Evolutionary conservation across 1,140 invertebrate species (phyloP), one percentile per base, ranked within the genome.

Genomic region (Elymnias hypermnestra): DNA sequence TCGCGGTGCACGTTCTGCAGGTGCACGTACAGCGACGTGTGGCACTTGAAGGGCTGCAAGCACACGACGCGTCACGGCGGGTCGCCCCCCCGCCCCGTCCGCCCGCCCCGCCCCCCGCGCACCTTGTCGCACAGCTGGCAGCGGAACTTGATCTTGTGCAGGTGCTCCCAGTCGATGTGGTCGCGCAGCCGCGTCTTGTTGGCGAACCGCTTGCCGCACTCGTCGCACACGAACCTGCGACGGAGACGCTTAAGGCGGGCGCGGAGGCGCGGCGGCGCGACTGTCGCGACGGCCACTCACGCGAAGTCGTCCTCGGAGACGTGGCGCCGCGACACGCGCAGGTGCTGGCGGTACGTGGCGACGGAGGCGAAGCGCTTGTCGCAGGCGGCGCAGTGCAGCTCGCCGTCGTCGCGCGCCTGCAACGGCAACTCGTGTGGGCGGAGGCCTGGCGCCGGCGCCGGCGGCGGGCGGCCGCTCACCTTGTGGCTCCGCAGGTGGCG

Each of bases 131-230:
- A 83, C 0, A 74, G 51, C 26, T 73, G 63, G 19, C 79, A 83
- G 0, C 66, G 26, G 33, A 79, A 82, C 44, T 79, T 79, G 39
- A 79, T 70, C 5, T 73, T 75, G 28, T 82, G 48, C 1, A 83
- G 64, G 15, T 83, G 79, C 5, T 83, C 79, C 79, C 79, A 83
- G 51, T 83, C 79, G 23, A 83, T 65, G 66, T 83, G 79, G 50
- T 83, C 79, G 0, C 72, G 41, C 0, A 83, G 63, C 0, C 71
- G 59, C 0, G 71, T 81, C 37, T 78, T 81, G 57, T 66, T 75
- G 29, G 78, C 70, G 12, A 83, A 83, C 47, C 70, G 72, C 60
- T 78, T 76, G 9, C 78, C 78, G 45, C 78, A 83, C 2, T 77
- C 75, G 55, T 66, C 61, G 41, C 78, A 83, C 29, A 57, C 61